phyloP scores from a whole-genome alignment of 2,888 invertebrate genomes.

The Pristionchus exspectatus region DNA sequence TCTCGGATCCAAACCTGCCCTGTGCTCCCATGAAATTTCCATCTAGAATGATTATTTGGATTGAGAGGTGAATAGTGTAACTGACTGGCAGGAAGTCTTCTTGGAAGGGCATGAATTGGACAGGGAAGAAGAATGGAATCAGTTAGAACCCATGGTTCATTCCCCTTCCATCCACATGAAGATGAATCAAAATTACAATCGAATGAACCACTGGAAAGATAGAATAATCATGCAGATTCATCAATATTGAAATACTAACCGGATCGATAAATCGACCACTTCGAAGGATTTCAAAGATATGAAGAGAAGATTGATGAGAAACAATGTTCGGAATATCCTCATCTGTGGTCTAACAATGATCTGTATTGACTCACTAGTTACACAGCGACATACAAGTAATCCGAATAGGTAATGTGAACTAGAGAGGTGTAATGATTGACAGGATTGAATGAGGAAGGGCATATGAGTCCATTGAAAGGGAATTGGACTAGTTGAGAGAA shows the following conservation, averaged over 20 bases:
- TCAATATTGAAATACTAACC: background rate
- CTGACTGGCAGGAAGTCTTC: constrained; percentile 35
- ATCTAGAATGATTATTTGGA: background rate
- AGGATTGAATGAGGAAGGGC: constrained; percentile 17
- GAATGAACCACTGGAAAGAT: background rate
- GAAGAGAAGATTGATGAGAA: background rate
- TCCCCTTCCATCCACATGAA: constrained; percentile 42
- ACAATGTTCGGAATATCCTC: background rate
- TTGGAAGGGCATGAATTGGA: constrained; percentile 43
- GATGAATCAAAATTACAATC: constrained; percentile 29
- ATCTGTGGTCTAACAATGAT: background rate
- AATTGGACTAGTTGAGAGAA: constrained; percentile 18
- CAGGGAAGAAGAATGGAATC: constrained; percentile 49
- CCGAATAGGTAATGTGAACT: background rate
- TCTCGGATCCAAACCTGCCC: constrained; percentile 46
- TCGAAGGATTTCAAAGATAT: constrained; percentile 10
- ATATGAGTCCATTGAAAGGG: background rate
- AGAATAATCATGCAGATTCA: too few species aligned
- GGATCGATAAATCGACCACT: constrained; percentile 13
- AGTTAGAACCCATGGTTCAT: constrained; percentile 41
- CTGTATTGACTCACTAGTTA: too few species aligned
- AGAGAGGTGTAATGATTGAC: constrained; percentile 33
- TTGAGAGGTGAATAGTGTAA: background rate
- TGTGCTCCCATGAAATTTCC: constrained; percentile 52
- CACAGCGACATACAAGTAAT: background rate